These are phyloP conservation scores for Heterotis niloticus DNA, from an alignment of 2,113 vertebrate genomes.

Conservation along the genomic window DNA sequence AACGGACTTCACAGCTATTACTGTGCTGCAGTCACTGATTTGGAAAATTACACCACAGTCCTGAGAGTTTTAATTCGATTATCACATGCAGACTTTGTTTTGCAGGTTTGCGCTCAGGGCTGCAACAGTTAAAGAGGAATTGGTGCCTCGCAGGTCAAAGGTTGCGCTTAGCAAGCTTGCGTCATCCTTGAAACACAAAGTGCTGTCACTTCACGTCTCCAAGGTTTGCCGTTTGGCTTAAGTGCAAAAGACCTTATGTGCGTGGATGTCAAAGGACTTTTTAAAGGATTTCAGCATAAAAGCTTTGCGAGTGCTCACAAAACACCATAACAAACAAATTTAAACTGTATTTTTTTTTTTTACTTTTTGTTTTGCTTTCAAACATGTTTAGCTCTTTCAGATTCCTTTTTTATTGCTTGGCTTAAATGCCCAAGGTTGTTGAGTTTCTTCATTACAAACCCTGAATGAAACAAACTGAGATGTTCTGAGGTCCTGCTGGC, in stretches of 20 bases:
- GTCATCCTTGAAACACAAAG: no score
- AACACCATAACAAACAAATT: slow-evolving; percentile 28
- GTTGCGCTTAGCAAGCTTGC: background rate
- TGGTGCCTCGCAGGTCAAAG: background rate
- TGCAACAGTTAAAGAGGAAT: background rate
- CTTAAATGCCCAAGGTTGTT: no score
- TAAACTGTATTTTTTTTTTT: no score
- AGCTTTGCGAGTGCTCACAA: slow-evolving; percentile 45
- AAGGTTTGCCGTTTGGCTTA: background rate
- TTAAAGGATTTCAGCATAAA: slow-evolving; percentile 34
- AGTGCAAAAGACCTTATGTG: background rate
- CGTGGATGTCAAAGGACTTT: slow-evolving; percentile 35
- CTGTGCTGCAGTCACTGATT: no score
- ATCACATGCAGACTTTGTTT: background rate
- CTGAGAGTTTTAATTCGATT: slow-evolving; percentile 11
- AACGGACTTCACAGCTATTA: background rate
- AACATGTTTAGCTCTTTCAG: no score
- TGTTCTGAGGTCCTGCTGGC: no score
- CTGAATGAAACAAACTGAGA: no score
- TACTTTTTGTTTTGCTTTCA: no score
- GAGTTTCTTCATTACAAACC: no score
- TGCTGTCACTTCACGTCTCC: background rate
- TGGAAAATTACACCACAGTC: background rate
- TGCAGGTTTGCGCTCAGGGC: background rate
- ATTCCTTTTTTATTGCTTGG: no score